These are phyloP conservation scores for Monochamus alternatus DNA, from an alignment of 2,888 invertebrate species.

Conservation along the genomic window DNA sequence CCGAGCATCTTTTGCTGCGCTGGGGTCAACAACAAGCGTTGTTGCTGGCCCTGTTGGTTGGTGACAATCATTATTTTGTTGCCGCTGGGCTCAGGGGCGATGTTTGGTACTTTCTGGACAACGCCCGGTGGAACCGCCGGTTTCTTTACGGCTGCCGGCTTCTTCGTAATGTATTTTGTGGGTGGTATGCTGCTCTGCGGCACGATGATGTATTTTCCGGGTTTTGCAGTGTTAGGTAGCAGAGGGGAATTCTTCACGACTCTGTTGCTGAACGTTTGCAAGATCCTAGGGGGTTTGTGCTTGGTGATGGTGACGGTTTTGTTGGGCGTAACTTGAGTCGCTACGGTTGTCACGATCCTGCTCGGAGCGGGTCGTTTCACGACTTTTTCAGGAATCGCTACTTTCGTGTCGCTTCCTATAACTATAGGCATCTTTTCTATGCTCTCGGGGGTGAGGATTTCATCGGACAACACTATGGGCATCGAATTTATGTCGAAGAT, in stretches of 20 bases:
- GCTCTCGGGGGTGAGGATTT: slow-evolving; percentile 78
- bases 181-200: slow-evolving; percentile 42
- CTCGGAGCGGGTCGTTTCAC: slow-evolving; percentile 31
- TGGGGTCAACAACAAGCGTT: slow-evolving; percentile 75
- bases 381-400: slow-evolving; percentile 14
- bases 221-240: slow-evolving; percentile 49
- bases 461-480: slow-evolving; percentile 84
- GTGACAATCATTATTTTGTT: slow-evolving; percentile 79
- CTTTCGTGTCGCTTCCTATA: slow-evolving; percentile 38
- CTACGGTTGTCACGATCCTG: slow-evolving; percentile 29
- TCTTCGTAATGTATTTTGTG: slow-evolving; percentile 56
- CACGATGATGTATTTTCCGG: slow-evolving; percentile 56
- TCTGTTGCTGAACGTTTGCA: slow-evolving; percentile 56
- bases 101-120: slow-evolving; percentile 69
- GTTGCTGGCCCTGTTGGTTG: slow-evolving; percentile 76
- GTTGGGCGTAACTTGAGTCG: slow-evolving; percentile 27
- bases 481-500: slow-evolving; percentile 84
- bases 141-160: slow-evolving; percentile 64
- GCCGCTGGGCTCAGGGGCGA: slow-evolving; percentile 62
- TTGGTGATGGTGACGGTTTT: slow-evolving; percentile 34
- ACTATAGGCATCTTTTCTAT: slow-evolving; percentile 78
- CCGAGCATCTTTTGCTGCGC: slow-evolving; percentile 76
- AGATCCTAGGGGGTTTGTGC: slow-evolving; percentile 50
- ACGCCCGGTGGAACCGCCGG: slow-evolving; percentile 62
- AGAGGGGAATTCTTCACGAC: slow-evolving; percentile 55